Conservation (phyloP, 2,797 vertebrate genomes). For the Rhyacichthys aspro region DNA sequence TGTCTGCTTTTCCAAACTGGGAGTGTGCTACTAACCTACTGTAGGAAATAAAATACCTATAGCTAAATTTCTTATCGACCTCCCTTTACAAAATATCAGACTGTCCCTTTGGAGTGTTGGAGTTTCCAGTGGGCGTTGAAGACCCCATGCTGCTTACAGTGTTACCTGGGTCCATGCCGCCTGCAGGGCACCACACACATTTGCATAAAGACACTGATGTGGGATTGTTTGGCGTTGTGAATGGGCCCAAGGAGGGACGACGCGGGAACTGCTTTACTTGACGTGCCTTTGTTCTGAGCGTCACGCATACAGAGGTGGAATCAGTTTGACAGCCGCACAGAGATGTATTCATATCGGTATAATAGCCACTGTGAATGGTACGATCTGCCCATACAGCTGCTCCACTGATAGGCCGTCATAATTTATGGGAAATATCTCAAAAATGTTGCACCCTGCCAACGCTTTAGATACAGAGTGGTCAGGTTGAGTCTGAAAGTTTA, state of each 20-base stretch:
- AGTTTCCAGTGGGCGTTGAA: slow-evolving; percentile 31
- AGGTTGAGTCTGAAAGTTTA: slow-evolving; percentile 60
- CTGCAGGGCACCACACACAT: slow-evolving; percentile 44
- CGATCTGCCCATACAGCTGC: slow-evolving; percentile 68
- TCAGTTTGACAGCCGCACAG: slow-evolving; percentile 70
- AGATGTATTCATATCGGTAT: slow-evolving; percentile 78
- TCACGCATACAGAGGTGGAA: slow-evolving; percentile 66
- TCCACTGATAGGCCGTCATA: slow-evolving; percentile 69
- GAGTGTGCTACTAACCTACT: too few species aligned
- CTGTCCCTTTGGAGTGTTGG: background rate
- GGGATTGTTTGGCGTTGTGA: slow-evolving; percentile 55
- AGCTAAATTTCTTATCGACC: too few species aligned
- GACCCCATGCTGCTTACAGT: slow-evolving; percentile 38
- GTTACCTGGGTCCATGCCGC: slow-evolving; percentile 41
- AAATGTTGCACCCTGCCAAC: slow-evolving; percentile 67
- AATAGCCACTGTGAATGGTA: slow-evolving; percentile 69
- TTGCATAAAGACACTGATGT: slow-evolving; percentile 67
- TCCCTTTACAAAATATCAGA: too few species aligned
- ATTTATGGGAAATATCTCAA: slow-evolving; percentile 73
- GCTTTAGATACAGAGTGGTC: slow-evolving; percentile 46
- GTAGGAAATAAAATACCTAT: too few species aligned
- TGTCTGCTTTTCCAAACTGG: too few species aligned
- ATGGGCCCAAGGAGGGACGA: slow-evolving; percentile 36
- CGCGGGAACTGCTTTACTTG: slow-evolving; percentile 57
- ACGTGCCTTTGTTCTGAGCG: slow-evolving; percentile 58